Evolutionary conservation across 2,797 vertebrate genomes (phyloP), one percentile per base, ranked within the genome.

Genomic region (Acridotheres tristis): DNA sequence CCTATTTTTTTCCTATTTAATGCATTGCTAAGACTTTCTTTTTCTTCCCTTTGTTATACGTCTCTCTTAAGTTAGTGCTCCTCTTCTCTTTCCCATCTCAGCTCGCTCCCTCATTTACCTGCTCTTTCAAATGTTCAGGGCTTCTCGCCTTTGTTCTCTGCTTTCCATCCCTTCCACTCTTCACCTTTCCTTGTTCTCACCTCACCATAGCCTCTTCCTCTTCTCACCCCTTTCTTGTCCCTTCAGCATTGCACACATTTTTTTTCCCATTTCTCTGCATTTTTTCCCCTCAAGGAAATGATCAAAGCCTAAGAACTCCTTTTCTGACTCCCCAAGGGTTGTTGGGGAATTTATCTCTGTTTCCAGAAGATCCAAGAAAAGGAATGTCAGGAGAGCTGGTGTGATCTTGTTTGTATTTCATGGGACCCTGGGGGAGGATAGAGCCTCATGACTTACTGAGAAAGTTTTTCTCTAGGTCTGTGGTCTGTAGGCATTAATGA

Each of bases 161-260:
- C 80, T 90, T 94, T 95, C 96, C 84, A 76, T 76, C 86, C 88
- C 83, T 95, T 96, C 88, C 83, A 91, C 88, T 94, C 85, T 69
- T 95, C 94, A 93, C 92, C 90, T 90, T 82, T 85, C 59, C 93
- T 94, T 91, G 45, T 93, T 96, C 83, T 81, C 45, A 63, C 84
- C 61, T 91, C 69, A 63, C 40, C 5, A 7, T 3, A 86, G 58
- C 61, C 30, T 94, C 72, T 94, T 59, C 63, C 63, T 80, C 42
- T 93, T 68, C 54, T 95, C 63, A 69, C 54, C 47, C 48, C 82
- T 32, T 25, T 74, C 68, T 87, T 17, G 17, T 83, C 65, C 75
- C 72, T 82, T 82, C 72, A 85, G 58, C 26, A 65, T 19, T 42
- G 38, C 75, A 83, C 36, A 82, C 26, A 15, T 30, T 72, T 89